These are phyloP conservation scores for Oscarella lobularis DNA, from an alignment of 37 sponge, comb jelly and placozoan genomes.

Conservation along the genomic window DNA sequence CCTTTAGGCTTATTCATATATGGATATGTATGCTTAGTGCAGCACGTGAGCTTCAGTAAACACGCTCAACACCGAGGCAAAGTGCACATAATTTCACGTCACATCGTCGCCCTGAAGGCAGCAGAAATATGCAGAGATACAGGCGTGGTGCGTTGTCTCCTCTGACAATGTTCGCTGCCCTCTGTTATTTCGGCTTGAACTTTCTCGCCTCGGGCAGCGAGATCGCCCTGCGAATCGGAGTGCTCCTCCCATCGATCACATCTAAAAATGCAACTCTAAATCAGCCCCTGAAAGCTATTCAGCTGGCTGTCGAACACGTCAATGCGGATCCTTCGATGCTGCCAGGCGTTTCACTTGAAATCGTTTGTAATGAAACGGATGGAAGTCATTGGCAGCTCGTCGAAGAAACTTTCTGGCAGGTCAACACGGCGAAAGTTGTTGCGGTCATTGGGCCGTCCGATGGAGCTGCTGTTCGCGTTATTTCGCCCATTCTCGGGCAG, in stretches of 20 bases:
- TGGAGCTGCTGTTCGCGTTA: background rate
- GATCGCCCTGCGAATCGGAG: no score
- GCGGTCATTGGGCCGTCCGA: background rate
- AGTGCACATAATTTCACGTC: no score
- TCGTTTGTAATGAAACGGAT: background rate
- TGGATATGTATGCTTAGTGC: no score
- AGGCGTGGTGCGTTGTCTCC: no score
- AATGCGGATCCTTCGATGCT: background rate
- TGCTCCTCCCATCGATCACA: background rate
- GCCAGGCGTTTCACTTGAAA: background rate
- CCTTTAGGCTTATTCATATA: no score
- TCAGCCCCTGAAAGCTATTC: background rate
- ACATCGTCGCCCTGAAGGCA: no score
- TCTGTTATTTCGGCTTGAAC: no score
- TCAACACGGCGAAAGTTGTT: background rate
- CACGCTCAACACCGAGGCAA: no score
- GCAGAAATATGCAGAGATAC: no score
- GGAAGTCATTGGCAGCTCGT: background rate
- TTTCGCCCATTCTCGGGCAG: background rate
- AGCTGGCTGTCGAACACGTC: background rate
- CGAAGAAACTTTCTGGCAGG: background rate
- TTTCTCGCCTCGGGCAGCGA: no score
- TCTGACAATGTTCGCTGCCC: no score
- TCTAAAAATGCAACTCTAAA: background rate
- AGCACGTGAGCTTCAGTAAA: no score